phyloP scores from a whole-genome alignment of 1,140 invertebrate genomes.

The Catajapyx aquilonaris region DNA sequence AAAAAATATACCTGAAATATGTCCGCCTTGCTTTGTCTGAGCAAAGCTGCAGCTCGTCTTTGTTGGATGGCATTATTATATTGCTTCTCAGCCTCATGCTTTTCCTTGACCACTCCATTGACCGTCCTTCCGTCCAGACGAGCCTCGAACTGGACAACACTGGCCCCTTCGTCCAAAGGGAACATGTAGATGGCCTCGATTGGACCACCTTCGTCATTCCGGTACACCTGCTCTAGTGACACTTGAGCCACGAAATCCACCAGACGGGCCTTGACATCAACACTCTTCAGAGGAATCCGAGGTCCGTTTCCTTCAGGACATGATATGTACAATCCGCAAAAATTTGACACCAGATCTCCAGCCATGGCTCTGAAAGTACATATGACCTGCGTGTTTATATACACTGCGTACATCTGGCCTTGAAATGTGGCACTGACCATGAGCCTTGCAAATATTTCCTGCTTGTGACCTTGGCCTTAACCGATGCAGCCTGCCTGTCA shows the following conservation, averaged over 20 bases:
- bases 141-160: conserved; percentile 12
- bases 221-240: conserved; percentile 9
- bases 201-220: conserved; percentile 10
- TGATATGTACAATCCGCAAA: too few relatives aligned
- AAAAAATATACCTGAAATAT: conserved; percentile 14
- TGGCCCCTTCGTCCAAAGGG: conserved; percentile 9
- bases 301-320: too few relatives aligned
- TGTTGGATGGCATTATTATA: conserved; percentile 24
- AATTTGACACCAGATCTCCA: too few relatives aligned
- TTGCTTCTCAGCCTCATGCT: conserved; percentile 22
- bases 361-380: too few relatives aligned
- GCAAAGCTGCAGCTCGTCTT: conserved; percentile 26
- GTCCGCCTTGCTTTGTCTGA: conserved; percentile 23
- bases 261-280: conserved; percentile 7
- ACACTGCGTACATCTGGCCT: too few relatives aligned
- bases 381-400: too few relatives aligned
- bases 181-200: conserved; percentile 11
- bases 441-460: too few relatives aligned
- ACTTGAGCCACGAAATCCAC: conserved; percentile 10
- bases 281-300: conserved; percentile 8
- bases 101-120: conserved; percentile 24
- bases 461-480: too few relatives aligned
- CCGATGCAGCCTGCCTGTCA: too few relatives aligned
- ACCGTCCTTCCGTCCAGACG: conserved; percentile 10
- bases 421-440: too few relatives aligned